These are phyloP conservation scores for Aporophyla nigra DNA, from an alignment of 2,888 invertebrate species.

Conservation along the genomic window DNA sequence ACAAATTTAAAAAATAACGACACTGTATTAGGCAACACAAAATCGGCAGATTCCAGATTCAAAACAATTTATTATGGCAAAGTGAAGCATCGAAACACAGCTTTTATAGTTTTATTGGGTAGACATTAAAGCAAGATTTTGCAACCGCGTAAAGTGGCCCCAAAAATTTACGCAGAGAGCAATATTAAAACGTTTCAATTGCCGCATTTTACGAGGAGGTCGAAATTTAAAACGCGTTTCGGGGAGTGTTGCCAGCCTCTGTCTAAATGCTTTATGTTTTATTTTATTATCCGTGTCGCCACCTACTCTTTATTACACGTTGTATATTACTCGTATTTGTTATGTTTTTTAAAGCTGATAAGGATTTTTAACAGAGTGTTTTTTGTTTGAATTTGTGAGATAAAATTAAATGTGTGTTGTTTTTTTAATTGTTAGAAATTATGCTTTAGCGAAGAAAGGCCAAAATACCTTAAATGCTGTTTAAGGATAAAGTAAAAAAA, in stretches of 20 bases:
- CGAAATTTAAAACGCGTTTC: slow-evolving; percentile 79
- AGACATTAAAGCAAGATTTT: slow-evolving; percentile 61
- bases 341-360: slow-evolving; percentile 61
- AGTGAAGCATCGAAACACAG: slow-evolving; percentile 30
- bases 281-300: slow-evolving; percentile 77
- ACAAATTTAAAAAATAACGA: not conserved
- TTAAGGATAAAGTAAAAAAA: not conserved
- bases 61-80: slow-evolving; percentile 1
- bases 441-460: not conserved
- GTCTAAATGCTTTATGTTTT: slow-evolving; percentile 77
- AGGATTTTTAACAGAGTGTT: slow-evolving; percentile 46
- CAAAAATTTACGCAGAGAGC: slow-evolving; percentile 71
- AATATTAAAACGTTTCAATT: slow-evolving; percentile 78
- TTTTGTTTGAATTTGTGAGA: slow-evolving; percentile 39
- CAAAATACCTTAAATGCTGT: not conserved
- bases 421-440: slow-evolving; percentile 5
- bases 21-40: not conserved
- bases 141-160: slow-evolving; percentile 64
- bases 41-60: not conserved
- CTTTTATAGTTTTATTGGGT: slow-evolving; percentile 62
- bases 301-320: slow-evolving; percentile 72
- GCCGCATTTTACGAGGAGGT: slow-evolving; percentile 77
- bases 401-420: slow-evolving; percentile 21
- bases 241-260: slow-evolving; percentile 66
- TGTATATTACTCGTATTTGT: slow-evolving; percentile 68